Evolutionary conservation across 2,888 invertebrate genomes (phyloP), one percentile per base, ranked within the genome.

Genomic region (Drosophila koepferae): DNA sequence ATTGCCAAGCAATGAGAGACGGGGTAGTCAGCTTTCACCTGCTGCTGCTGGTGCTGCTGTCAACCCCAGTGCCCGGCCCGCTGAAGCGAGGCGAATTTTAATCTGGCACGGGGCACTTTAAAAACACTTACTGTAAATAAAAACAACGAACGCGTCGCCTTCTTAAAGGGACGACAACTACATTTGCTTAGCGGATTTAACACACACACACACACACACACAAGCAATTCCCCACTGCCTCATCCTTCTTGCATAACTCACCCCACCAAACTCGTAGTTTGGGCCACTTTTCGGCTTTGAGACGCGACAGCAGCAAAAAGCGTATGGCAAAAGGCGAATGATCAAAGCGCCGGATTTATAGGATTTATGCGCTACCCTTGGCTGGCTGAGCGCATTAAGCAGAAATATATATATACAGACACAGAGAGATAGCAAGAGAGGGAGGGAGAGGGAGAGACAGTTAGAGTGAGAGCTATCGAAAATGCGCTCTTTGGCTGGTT

Each of bases 121-220:
- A 80, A 80, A 81, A 81, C 80, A 80, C 80, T 80, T 80, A 80
- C 82, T 72, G 80, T 80, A 80, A 81, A 80, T 80, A 80, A 80
- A 81, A 80, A 80, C 74, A 78, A 77, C 66, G 31, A 73, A 53
- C 58, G 67, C 79, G 68, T 58, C 63, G 66, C 51, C 55, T 71
- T 75, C 72, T 81, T 86, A 73, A 86, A 86, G 84, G 73, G 75
- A 77, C 65, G 54, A 74, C 87, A 89, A 79, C 82, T 79, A 88
- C 90, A 89, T 89, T 89, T 85, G 85, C 88, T 85, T 85, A 85
- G 87, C 85, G 88, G 85, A 89, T 89, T 85, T 87, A 72, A 56
- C 72, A 55, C n/a, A 36, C 53, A 53, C 28, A 28, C 28, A 28
- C 28, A 40, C 28, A 48, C 28, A 28, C 28, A 28, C 28, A 40